Evolutionary conservation across 2,888 invertebrate species (phyloP), one percentile per base, ranked within the genome.

Genomic region (Pandemis corylana): DNA sequence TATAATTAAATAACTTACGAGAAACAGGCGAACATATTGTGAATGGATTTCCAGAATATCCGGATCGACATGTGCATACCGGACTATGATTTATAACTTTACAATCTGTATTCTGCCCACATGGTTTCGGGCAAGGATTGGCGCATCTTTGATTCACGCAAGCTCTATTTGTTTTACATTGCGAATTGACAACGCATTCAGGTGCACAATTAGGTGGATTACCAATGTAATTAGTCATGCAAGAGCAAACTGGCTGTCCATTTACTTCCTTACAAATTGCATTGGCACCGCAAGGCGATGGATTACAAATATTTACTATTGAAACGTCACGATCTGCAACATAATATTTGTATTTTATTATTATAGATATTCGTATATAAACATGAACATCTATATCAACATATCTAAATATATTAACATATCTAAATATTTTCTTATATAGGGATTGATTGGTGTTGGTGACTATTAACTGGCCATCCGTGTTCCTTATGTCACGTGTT

Each of bases 231-330:
- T 95, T 95, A 9, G 95, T 93, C 67, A 96, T 89, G 84, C 97
- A 97, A 51, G 97, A 96, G 85, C 97, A 97, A 62, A 96, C 95
- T 0, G 96, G 96, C 87, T 96, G 96, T 66, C 92, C 95, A 82
- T 97, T 97, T 56, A 96, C 87, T 89, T 96, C 96, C 78, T 95
- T 95, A 85, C 97, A 98, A 79, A 96, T 95, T 9, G 97, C 96
- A 87, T 97, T 97, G 1, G 91, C 80, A 53, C 97, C 97, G 89
- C 97, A 97, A 7, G 96, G 95, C 3, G 97, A 96, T 64, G 97
- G 97, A 82, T 95, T 95, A 83, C 97, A 98, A 7, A 97, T 96
- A 83, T 96, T 89, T 49, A 90, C 76, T n/a, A 85, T 76, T 36
- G 82, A 86, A 64, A 87, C 71, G 78, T 90, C 90, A 70, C 85